These are phyloP conservation scores for Drosophila mojavensis DNA, from an alignment of 1,140 invertebrate genomes.

Conservation along the genomic window DNA sequence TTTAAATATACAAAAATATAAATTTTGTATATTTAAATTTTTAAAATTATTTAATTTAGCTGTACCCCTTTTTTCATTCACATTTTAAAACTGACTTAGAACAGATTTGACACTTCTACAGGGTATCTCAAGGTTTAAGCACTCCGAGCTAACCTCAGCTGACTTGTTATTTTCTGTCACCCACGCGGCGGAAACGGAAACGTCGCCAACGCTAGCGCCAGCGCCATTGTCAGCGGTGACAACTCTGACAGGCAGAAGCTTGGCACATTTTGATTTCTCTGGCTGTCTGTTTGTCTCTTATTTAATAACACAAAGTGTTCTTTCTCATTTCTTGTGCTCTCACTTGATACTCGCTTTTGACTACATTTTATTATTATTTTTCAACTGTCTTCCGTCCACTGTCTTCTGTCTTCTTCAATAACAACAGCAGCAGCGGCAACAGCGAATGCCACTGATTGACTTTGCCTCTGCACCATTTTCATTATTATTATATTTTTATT, in stretches of 20 bases:
- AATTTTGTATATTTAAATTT: too few relatives aligned
- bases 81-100: too few relatives aligned
- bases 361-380: conserved; percentile 49
- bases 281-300: conserved; percentile 50
- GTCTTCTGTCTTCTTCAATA: not conserved
- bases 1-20: too few relatives aligned
- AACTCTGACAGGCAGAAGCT: conserved; percentile 24
- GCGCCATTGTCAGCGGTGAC: conserved; percentile 51
- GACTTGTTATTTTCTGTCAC: conserved; percentile 35
- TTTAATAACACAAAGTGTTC: conserved; percentile 74
- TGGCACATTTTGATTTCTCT: conserved; percentile 63
- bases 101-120: too few relatives aligned
- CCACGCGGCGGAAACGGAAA: conserved; percentile 54
- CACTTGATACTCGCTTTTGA: conserved; percentile 22
- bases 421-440: conserved; percentile 31
- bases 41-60: too few relatives aligned
- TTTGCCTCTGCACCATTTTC: conserved; percentile 65
- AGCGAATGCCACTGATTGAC: conserved; percentile 64
- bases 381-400: conserved; percentile 33
- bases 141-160: too few relatives aligned
- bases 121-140: not conserved
- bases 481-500: conserved; percentile 62
- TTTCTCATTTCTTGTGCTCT: conserved; percentile 22
- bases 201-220: conserved; percentile 18
- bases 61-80: too few relatives aligned